A percentile compares a stretch with the other conserved stretches of the same genome.
Evolutionary conservation across 2,797 vertebrate species (phyloP).

Genomic region (Syndactyla subalaris): DNA sequence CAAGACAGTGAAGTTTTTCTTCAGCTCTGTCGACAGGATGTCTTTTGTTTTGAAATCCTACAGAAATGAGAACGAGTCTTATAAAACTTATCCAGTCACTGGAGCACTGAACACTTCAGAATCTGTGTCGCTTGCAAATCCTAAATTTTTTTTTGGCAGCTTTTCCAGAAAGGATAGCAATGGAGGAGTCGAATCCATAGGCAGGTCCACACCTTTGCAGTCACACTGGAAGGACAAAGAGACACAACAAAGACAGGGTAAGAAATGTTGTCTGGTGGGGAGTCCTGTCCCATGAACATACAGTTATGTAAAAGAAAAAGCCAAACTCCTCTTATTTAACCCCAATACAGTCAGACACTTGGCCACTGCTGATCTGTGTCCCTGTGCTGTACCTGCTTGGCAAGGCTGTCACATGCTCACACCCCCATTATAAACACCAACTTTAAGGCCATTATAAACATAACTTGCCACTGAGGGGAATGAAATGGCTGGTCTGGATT

Average conservation of each 20-base stretch:
- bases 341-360: background rate
- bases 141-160: background rate
- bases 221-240: slow-evolving; percentile 20
- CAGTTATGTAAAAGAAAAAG: background rate
- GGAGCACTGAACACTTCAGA: slow-evolving; percentile 17
- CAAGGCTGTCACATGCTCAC: background rate
- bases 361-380: background rate
- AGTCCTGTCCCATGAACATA: background rate
- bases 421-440: background rate
- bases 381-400: background rate
- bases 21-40: background rate
- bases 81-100: slow-evolving; percentile 16
- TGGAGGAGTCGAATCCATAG: slow-evolving; percentile 4
- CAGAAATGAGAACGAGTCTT: background rate
- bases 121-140: background rate
- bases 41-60: background rate
- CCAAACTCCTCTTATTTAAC: background rate
- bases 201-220: slow-evolving; percentile 34
- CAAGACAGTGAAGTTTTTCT: slow-evolving; percentile 15
- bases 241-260: background rate
- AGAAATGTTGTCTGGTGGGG: background rate
- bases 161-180: background rate
- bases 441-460: background rate
- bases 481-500: background rate
- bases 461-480: background rate